Evolutionary conservation across 2,888 invertebrate genomes (phyloP).

Genomic region (Campoplex capitator): DNA sequence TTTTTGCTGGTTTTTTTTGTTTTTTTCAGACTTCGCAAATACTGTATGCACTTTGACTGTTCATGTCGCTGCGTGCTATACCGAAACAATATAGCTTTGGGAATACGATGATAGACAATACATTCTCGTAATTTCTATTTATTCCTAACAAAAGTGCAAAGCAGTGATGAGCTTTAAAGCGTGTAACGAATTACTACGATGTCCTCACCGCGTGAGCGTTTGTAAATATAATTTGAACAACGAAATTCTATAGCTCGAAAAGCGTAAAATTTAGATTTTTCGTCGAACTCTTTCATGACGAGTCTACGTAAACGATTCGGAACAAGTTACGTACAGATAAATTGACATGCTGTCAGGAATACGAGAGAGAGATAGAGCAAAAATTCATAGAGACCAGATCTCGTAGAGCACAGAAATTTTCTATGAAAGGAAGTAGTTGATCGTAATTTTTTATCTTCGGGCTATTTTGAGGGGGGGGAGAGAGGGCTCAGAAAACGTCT

Average conservation of each 20-base stretch:
- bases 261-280: neutral
- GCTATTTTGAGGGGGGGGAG: neutral
- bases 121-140: conserved; percentile 34
- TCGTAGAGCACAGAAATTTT: neutral
- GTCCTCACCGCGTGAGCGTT: neutral
- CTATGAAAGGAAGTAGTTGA: neutral
- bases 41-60: conserved; percentile 7
- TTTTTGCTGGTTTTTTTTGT: conserved; percentile 3
- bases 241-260: neutral
- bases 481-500: neutral
- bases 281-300: neutral
- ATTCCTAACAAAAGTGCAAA: conserved; percentile 46
- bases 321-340: neutral
- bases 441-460: neutral
- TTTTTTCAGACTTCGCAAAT: neutral
- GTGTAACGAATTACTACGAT: conserved; percentile 56
- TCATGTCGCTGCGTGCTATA: neutral
- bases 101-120: conserved; percentile 7
- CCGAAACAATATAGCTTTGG: conserved; percentile 50
- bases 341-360: neutral
- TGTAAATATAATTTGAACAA: neutral
- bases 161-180: conserved; percentile 57
- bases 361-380: neutral
- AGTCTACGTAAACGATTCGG: neutral
- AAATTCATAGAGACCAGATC: neutral